phyloP scores from a whole-genome alignment of 2,113 vertebrate species.

The Corydoras maculifer region DNA sequence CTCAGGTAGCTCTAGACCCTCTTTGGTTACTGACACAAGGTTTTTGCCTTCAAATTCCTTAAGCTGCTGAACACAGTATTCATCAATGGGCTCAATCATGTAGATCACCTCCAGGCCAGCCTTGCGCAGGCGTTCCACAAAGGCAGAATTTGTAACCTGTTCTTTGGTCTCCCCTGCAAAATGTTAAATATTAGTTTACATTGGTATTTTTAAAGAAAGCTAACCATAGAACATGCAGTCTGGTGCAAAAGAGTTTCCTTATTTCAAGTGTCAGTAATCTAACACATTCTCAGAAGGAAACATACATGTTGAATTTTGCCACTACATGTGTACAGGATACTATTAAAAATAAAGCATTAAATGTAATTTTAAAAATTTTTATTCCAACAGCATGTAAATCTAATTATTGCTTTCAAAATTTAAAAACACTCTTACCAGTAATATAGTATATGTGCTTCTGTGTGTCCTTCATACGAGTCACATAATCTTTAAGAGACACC shows the following conservation, averaged over 20 bases:
- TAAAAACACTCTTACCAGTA: constrained; percentile 67
- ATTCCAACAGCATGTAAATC: too few relatives aligned
- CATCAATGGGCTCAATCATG: constrained; percentile 77
- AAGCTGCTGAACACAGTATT: constrained; percentile 75
- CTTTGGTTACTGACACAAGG: constrained; percentile 72
- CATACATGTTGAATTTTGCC: too few relatives aligned
- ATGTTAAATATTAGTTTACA: not conserved
- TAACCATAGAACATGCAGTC: not conserved
- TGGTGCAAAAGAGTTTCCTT: too few relatives aligned
- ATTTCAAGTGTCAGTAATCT: too few relatives aligned
- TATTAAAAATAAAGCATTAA: too few relatives aligned
- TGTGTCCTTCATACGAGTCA: constrained; percentile 92
- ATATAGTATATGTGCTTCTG: constrained; percentile 98
- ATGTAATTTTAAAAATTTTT: too few relatives aligned
- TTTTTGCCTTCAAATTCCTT: constrained; percentile 75
- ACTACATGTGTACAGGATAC: too few relatives aligned
- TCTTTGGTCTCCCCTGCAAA: constrained; percentile 70
- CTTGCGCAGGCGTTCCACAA: constrained; percentile 71
- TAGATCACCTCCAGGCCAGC: constrained; percentile 73
- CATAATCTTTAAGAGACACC: constrained; percentile 94
- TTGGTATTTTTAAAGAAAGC: not conserved
- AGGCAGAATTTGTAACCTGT: constrained; percentile 73
- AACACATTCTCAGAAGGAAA: too few relatives aligned
- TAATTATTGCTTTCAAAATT: too few relatives aligned
- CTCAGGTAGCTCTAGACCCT: constrained; percentile 73